Evolutionary conservation across 2,888 invertebrate genomes (phyloP), one percentile per base, ranked within the genome.

Genomic region (Trileptium ribeirensis): DNA sequence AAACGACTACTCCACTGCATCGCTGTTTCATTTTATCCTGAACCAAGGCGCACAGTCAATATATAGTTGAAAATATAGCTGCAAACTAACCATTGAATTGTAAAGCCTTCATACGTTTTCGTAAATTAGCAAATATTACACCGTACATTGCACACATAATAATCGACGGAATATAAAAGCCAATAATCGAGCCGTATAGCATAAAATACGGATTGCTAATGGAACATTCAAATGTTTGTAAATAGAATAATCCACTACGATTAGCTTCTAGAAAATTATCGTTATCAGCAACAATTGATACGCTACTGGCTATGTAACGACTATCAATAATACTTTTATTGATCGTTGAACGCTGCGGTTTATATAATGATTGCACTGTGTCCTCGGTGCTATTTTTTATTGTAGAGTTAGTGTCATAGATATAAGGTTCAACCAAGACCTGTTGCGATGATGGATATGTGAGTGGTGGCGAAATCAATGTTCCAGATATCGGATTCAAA

Each of bases 121-220:
- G 77, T 37, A 75, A 39, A 37, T 39, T 75, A 36, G 77, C 77
- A 75, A 75, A 75, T 34, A 75, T 75, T 15, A 75, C 37, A 75
- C 77, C 39, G 77, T 75, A 75, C 77, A 75, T 75, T 36, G 39
- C 39, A 39, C 24, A 75, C 77, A 75, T 75, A 37, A 75, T 75
- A 15, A 38, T 38, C 24, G 33, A 37, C 38, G 77, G 77, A 75
- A 75, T 75, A 75, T 75, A 75, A 36, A 75, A 75, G 3, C 33
- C 77, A 75, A 75, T 33, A 24, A 75, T 29, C 15, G 77, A 75
- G 33, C 77, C 77, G 37, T 75, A 75, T 24, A 75, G n/a, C 77
- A 75, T 75, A 75, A 38, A 75, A 24, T 75, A 39, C n/a, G 77
- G 39, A n/a, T 39, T 75, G 39, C 36, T n/a, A 75, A 75, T 24